These are phyloP conservation scores for Sebastes itinus DNA, from an alignment of 2,797 vertebrate species.

Conservation along the genomic window DNA sequence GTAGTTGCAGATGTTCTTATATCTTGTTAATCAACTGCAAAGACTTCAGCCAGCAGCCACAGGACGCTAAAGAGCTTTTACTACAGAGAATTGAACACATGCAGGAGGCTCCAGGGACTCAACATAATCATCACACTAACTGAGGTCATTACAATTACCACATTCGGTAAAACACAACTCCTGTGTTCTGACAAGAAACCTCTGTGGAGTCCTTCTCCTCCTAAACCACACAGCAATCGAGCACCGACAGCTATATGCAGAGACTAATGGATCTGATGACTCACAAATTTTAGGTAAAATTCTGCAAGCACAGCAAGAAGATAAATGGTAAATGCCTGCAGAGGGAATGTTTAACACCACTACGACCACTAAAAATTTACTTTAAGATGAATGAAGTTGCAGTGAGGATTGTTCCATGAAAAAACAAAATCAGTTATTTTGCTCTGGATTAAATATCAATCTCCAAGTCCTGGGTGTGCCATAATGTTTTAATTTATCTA, in stretches of 20 bases:
- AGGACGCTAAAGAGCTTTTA: background rate
- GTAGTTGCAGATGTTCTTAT: background rate
- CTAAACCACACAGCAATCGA: conserved; percentile 1
- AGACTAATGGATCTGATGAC: background rate
- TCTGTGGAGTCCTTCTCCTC: background rate
- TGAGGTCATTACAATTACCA: conserved; percentile 49
- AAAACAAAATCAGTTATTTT: background rate
- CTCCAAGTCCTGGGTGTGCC: background rate
- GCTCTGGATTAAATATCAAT: background rate
- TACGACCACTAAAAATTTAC: too few species aligned
- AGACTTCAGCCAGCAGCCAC: background rate
- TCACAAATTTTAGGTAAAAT: background rate
- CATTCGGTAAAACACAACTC: conserved; percentile 21
- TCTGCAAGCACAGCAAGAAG: background rate
- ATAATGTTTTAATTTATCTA: background rate
- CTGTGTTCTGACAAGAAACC: background rate
- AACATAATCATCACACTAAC: conserved; percentile 27
- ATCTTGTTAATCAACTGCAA: background rate
- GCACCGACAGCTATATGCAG: background rate
- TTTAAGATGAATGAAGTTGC: background rate
- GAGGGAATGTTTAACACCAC: background rate
- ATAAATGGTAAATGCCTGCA: background rate
- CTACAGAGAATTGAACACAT: background rate
- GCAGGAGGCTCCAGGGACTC: conserved; percentile 4
- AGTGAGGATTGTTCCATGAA: background rate